phyloP scores from a whole-genome alignment of 2,113 vertebrate genomes.

The Propithecus coquereli region DNA sequence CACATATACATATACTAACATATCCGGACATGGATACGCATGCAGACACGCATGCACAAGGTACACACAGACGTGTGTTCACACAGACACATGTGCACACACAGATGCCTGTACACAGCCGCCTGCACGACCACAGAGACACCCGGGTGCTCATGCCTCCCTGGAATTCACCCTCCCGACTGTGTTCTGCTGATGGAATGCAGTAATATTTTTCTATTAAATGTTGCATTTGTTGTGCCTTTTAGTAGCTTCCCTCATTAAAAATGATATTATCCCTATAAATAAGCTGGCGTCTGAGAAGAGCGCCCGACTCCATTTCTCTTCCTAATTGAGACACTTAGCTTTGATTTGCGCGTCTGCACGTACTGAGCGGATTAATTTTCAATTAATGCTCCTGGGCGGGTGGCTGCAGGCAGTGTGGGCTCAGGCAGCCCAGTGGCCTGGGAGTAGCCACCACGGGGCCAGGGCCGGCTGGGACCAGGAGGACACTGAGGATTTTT shows the following conservation, averaged over 20 bases:
- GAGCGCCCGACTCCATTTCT: constrained; percentile 66
- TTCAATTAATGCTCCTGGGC: constrained; percentile 75
- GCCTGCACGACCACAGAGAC: not conserved
- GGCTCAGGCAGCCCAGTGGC: constrained; percentile 43
- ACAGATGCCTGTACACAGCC: not conserved
- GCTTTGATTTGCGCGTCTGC: constrained; percentile 71
- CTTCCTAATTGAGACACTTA: constrained; percentile 75
- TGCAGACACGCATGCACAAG: fast-evolving
- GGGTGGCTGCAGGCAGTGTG: constrained; percentile 44
- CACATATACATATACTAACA: not conserved
- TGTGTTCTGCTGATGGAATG: constrained; percentile 62
- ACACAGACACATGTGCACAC: fast-evolving
- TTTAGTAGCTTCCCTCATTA: constrained; percentile 64
- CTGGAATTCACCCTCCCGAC: not conserved
- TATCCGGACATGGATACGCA: too few relatives aligned
- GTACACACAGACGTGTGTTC: fast-evolving
- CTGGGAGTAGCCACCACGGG: not conserved
- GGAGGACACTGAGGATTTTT: not conserved
- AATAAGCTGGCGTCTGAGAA: constrained; percentile 35
- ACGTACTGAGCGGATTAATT: constrained; percentile 75
- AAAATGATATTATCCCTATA: constrained; percentile 64
- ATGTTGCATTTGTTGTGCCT: constrained; percentile 75
- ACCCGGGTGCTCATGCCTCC: fast-evolving
- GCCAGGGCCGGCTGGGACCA: not conserved
- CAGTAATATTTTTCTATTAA: constrained; percentile 75